These are phyloP conservation scores for Trissoscelio sp. DNA, from an alignment of 2,888 invertebrate genomes.

Conservation along the genomic window DNA sequence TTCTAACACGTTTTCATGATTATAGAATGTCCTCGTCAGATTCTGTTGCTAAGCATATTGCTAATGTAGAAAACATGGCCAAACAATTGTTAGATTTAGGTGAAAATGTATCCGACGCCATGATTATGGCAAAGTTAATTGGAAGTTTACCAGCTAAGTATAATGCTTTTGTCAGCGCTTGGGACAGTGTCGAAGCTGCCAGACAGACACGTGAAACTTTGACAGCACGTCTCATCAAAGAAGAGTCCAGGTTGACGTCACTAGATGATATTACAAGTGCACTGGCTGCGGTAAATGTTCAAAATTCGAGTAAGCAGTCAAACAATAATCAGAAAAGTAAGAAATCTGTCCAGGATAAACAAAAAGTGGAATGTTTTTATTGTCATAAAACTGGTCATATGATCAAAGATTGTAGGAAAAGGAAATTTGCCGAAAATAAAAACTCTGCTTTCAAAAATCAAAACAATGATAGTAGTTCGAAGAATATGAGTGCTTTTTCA, in stretches of 20 bases:
- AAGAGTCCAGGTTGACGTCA: slow-evolving; percentile 13
- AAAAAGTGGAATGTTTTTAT: slow-evolving; percentile 13
- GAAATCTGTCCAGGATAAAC: neutral
- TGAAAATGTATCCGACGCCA: slow-evolving; percentile 11
- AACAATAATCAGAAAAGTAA: neutral
- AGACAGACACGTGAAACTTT: slow-evolving; percentile 17
- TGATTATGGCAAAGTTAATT: slow-evolving; percentile 33
- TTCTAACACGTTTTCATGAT: slow-evolving; percentile 23
- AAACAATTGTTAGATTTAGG: slow-evolving; percentile 28
- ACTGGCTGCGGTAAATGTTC: slow-evolving; percentile 17
- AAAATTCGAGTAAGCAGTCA: neutral
- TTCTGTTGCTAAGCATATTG: slow-evolving; percentile 6
- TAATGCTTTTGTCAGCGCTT: slow-evolving; percentile 29
- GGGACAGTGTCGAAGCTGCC: slow-evolving; percentile 15
- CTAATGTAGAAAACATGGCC: slow-evolving; percentile 30
- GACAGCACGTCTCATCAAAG: slow-evolving; percentile 26
- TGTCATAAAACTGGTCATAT: slow-evolving; percentile 25
- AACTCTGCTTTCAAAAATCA: slow-evolving; percentile 1
- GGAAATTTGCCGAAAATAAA: slow-evolving; percentile 9
- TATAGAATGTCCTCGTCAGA: slow-evolving; percentile 30
- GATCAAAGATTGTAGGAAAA: slow-evolving; percentile 32
- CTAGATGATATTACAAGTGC: slow-evolving; percentile 17
- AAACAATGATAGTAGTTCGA: neutral
- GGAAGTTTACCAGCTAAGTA: slow-evolving; percentile 25
- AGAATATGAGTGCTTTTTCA: slow-evolving; percentile 29